Evolutionary conservation across 2,888 invertebrate species (phyloP).

Genomic region (Andricus curvator): DNA sequence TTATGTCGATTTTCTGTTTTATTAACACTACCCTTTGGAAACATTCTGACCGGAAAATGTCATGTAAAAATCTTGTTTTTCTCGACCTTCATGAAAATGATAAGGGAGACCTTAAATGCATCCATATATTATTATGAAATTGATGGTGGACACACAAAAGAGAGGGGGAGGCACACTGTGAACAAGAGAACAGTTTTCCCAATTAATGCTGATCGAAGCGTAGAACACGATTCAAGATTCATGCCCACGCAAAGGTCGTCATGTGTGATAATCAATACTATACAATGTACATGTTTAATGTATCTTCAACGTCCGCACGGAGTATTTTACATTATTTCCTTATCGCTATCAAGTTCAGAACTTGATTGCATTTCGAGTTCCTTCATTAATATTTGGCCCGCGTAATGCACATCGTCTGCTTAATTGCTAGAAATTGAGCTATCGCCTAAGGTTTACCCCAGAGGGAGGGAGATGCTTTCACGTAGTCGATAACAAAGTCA

Average conservation of each 20-base stretch:
- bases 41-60: neutral
- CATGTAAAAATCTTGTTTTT: neutral
- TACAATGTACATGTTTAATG: conserved; percentile 57
- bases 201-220: conserved; percentile 1
- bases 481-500: conserved; percentile 16
- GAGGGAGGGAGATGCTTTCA: conserved; percentile 1
- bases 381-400: conserved; percentile 44
- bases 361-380: conserved; percentile 59
- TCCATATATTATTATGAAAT: conserved; percentile 5
- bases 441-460: neutral
- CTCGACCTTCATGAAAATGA: neutral
- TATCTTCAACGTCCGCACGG: conserved; percentile 45
- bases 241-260: conserved; percentile 38
- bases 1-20: no score
- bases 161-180: neutral
- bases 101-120: neutral
- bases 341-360: conserved; percentile 64
- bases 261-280: conserved; percentile 66
- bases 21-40: no score
- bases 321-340: conserved; percentile 58
- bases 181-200: conserved; percentile 26
- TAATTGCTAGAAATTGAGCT: neutral
- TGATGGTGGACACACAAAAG: conserved; percentile 1
- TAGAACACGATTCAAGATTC: conserved; percentile 39
- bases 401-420: neutral